Percentiles rank a stretch among this genome's conserved stretches.
Evolutionary conservation across 2,888 invertebrate species (phyloP).

Genomic region (Chironomus tentans): DNA sequence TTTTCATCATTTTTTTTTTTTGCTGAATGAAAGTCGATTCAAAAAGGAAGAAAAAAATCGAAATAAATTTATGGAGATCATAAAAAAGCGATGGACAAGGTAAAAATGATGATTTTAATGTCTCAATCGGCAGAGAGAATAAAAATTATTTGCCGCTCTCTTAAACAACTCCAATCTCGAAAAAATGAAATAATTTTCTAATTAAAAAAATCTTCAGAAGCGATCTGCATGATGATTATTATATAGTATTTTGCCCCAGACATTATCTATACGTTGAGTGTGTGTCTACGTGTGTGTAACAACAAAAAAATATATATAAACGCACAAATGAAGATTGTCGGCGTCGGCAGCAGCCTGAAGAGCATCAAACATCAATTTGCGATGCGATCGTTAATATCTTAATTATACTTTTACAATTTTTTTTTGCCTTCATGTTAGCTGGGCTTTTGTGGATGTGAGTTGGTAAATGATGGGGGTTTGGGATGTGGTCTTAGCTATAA

Average conservation of each 20-base stretch:
- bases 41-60: not conserved
- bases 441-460: not conserved
- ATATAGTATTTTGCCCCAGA: no score
- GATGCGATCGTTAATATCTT: not conserved
- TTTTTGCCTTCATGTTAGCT: not conserved
- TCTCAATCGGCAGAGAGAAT: not conserved
- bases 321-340: not conserved
- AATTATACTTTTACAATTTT: not conserved
- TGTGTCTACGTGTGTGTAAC: no score
- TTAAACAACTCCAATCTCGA: no score
- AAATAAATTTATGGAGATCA: not conserved
- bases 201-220: no score
- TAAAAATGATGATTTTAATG: not conserved
- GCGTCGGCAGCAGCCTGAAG: not conserved
- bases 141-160: no score
- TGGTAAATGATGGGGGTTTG: no score
- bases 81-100: not conserved
- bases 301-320: not conserved
- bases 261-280: no score
- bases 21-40: no score
- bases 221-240: no score
- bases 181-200: no score
- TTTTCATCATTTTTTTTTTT: no score
- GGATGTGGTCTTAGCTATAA: no score
- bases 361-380: not conserved